These are phyloP conservation scores for Tachuris rubrigastra DNA, from an alignment of 2,113 vertebrate genomes.

Conservation along the genomic window DNA sequence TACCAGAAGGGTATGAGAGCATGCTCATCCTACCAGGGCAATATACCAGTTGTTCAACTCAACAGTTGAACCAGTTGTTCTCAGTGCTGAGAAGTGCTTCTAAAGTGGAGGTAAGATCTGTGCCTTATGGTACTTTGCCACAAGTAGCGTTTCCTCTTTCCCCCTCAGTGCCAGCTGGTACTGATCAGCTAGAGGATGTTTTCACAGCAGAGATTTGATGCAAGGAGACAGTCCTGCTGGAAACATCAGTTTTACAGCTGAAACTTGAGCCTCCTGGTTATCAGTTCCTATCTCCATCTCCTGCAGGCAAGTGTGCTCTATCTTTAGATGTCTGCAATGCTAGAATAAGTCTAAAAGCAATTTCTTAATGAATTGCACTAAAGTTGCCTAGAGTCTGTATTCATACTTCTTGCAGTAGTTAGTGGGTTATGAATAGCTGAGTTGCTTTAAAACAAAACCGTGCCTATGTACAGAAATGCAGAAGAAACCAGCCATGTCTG, in stretches of 20 bases:
- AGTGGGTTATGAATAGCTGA: not conserved
- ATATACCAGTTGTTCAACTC: not conserved
- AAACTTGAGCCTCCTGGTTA: not conserved
- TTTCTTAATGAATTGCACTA: not conserved
- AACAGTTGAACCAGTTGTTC: too few species aligned
- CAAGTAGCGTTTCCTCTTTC: not conserved
- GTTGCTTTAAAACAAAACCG: not conserved
- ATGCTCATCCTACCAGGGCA: not conserved
- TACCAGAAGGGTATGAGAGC: not conserved
- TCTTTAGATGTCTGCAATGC: not conserved
- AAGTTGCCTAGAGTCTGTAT: not conserved
- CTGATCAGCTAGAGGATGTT: not conserved
- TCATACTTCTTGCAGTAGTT: not conserved
- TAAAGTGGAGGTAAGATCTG: not conserved
- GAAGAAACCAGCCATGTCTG: not conserved
- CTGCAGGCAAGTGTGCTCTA: not conserved
- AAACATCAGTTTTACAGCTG: not conserved
- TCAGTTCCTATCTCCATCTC: not conserved
- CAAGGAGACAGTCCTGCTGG: conserved; percentile 18
- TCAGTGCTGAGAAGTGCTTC: not conserved
- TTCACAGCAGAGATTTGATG: not conserved
- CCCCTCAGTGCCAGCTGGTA: not conserved
- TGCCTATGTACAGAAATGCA: not conserved
- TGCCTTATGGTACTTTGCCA: not conserved
- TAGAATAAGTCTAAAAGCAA: not conserved